Percentiles rank a stretch among this genome's conserved stretches.
These are phyloP conservation scores for Corticium candelabrum DNA, from an alignment of 37 sponge, comb jelly and placozoan species.

Conservation along the genomic window DNA sequence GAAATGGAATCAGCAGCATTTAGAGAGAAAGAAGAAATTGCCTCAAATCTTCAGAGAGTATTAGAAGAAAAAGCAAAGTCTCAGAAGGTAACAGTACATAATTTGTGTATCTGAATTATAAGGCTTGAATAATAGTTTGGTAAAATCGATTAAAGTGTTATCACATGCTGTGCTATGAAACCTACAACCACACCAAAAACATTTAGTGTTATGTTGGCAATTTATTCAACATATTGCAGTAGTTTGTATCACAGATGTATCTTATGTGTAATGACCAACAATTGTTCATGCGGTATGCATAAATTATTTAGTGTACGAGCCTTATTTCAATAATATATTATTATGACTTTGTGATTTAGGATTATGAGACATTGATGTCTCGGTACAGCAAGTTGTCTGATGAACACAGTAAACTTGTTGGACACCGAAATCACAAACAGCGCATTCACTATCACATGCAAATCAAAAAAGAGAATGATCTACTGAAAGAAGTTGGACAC, in stretches of 20 bases:
- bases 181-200: too few species aligned
- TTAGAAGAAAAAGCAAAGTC: conserved; percentile 61
- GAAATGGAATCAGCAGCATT: conserved; percentile 42
- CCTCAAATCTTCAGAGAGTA: conserved; percentile 41
- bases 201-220: too few species aligned
- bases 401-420: conserved; percentile 53
- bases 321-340: background rate
- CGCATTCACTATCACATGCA: conserved; percentile 67
- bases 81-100: conserved; percentile 28
- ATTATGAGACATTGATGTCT: background rate
- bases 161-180: too few species aligned
- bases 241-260: too few species aligned
- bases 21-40: conserved; percentile 40
- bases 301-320: too few species aligned
- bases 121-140: too few species aligned
- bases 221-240: too few species aligned
- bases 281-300: too few species aligned
- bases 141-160: too few species aligned
- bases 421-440: conserved; percentile 68
- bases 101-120: too few species aligned
- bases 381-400: conserved; percentile 39
- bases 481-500: conserved; percentile 52
- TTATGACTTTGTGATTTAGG: background rate
- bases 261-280: too few species aligned
- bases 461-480: conserved; percentile 56